Conservation (phyloP, 2,797 vertebrate species). For the Rhinoraja longicauda region DNA sequence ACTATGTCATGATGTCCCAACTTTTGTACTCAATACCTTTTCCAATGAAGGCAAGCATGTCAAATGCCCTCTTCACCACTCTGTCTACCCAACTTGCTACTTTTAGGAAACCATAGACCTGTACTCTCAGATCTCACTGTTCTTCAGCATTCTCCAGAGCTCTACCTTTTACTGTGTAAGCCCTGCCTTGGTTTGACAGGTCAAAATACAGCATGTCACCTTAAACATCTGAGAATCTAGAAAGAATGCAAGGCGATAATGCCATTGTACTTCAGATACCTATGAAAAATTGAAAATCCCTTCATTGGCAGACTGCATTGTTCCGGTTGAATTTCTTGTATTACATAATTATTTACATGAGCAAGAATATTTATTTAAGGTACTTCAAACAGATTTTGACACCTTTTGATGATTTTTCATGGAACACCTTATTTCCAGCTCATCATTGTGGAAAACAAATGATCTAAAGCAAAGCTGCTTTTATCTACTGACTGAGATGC, state of each 20-base stretch:
- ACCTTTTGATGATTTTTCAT: not conserved
- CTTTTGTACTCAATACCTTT: no score
- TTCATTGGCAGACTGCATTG: not conserved
- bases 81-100: no score
- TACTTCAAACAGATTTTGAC: not conserved
- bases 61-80: no score
- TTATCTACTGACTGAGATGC: not conserved
- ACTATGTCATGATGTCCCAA: no score
- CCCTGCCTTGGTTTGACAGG: no score
- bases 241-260: not conserved
- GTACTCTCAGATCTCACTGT: no score
- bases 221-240: not conserved
- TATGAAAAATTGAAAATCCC: not conserved
- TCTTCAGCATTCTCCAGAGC: no score
- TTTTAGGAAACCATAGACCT: no score
- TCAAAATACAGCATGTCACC: no score
- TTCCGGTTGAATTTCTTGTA: not conserved
- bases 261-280: not conserved
- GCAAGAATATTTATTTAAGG: not conserved
- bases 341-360: not conserved
- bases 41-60: no score
- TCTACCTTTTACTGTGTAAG: no score
- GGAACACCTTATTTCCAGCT: not conserved
- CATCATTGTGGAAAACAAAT: not conserved
- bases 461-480: not conserved